Evolutionary conservation across 2,888 invertebrate species (phyloP).

Genomic region (Endomychus coccineus): DNA sequence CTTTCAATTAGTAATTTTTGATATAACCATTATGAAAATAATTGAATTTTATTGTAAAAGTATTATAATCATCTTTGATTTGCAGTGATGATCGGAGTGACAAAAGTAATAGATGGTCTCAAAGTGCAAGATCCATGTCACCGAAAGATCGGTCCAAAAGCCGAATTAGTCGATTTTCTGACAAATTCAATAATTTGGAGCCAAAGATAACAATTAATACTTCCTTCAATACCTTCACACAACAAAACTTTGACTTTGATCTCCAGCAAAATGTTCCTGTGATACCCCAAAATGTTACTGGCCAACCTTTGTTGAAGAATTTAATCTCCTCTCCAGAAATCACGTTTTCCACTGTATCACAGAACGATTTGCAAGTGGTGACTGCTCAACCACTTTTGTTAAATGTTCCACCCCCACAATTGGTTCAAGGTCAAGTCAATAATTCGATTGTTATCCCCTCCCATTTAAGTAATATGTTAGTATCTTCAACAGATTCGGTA

Average conservation of each 20-base stretch:
- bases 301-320: constrained; percentile 36
- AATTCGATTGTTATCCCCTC: constrained; percentile 16
- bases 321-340: constrained; percentile 21
- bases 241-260: constrained; percentile 12
- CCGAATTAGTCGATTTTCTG: constrained; percentile 36
- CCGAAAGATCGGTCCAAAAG: constrained; percentile 32
- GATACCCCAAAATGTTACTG: constrained; percentile 34
- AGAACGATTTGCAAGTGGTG: constrained; percentile 24
- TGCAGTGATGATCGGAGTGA: constrained; percentile 34
- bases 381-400: constrained; percentile 38
- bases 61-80: too few relatives aligned
- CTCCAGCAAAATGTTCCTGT: constrained; percentile 22
- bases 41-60: too few relatives aligned
- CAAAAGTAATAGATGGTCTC: constrained; percentile 32
- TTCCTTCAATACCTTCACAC: constrained; percentile 31
- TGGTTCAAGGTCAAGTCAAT: constrained; percentile 31
- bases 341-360: constrained; percentile 7
- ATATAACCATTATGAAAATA: not conserved
- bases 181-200: constrained; percentile 34
- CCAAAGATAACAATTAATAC: constrained; percentile 40
- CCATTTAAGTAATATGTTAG: constrained; percentile 25
- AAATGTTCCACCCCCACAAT: constrained; percentile 41
- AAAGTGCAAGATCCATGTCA: constrained; percentile 32
- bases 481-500: constrained; percentile 11
- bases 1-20: too few relatives aligned